Evolutionary conservation across 2,797 vertebrate species (phyloP).

Genomic region (Squalus acanthias): DNA sequence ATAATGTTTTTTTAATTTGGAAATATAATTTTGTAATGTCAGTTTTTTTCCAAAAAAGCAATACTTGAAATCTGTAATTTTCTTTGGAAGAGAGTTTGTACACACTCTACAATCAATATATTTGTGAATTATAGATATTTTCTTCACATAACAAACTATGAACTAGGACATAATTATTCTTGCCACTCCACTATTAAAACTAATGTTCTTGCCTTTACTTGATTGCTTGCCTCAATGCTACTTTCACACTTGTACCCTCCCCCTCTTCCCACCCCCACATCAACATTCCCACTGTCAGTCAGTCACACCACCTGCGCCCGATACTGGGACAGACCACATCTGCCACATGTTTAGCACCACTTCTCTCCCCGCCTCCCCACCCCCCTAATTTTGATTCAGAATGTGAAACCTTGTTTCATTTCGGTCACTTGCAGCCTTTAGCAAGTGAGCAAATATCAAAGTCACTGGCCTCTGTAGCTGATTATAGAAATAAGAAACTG

Average conservation of each 20-base stretch:
- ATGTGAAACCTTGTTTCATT: not conserved
- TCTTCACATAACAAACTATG: not conserved
- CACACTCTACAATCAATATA: not conserved
- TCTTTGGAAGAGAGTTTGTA: not conserved
- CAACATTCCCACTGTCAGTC: not conserved
- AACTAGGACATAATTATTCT: not conserved
- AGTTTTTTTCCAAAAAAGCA: not conserved
- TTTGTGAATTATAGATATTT: not conserved
- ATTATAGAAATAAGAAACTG: not conserved
- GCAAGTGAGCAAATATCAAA: not conserved
- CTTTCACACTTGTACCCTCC: not conserved
- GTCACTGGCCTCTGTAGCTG: not conserved
- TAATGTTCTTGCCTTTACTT: not conserved
- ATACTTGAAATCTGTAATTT: not conserved
- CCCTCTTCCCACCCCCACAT: not conserved
- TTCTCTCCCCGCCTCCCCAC: no score
- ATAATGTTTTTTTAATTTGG: not conserved
- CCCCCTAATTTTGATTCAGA: not conserved
- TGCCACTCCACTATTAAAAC: not conserved
- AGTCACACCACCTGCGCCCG: not conserved
- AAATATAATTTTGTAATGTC: not conserved
- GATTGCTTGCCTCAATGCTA: not conserved
- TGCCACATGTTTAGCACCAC: not conserved
- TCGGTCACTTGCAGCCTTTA: not conserved
- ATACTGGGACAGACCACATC: not conserved